Evolutionary conservation across 1,140 invertebrate genomes (phyloP).

Genomic region (Brachionus asplanchnoidis): DNA sequence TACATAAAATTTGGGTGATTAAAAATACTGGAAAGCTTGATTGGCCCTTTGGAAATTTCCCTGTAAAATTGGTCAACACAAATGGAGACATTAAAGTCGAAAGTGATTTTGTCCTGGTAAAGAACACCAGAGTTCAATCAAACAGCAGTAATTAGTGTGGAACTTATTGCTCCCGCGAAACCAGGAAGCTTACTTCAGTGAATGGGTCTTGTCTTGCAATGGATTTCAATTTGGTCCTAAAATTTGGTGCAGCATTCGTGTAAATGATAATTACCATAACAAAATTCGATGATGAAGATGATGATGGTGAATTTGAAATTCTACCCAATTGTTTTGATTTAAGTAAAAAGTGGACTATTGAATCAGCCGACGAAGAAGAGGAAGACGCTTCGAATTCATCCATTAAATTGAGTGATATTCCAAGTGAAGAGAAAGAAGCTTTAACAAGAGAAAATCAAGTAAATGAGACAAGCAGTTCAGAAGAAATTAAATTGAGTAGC

Average conservation of each 20-base stretch:
- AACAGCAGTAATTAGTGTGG: neutral
- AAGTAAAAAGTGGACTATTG: slow-evolving; percentile 29
- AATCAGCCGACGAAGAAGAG: neutral
- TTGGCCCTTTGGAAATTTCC: slow-evolving; percentile 46
- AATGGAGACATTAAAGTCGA: slow-evolving; percentile 47
- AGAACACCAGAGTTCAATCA: neutral
- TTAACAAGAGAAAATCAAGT: neutral
- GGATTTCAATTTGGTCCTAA: slow-evolving; percentile 51
- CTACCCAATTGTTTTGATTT: slow-evolving; percentile 34
- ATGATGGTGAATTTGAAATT: slow-evolving; percentile 34
- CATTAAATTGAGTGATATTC: neutral
- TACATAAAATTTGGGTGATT: slow-evolving; percentile 55
- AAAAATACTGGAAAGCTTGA: slow-evolving; percentile 50
- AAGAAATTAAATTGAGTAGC: neutral
- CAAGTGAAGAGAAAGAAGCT: neutral
- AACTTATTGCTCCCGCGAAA: slow-evolving; percentile 43
- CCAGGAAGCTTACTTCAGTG: slow-evolving; percentile 53
- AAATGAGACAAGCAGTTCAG: neutral
- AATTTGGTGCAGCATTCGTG: slow-evolving; percentile 53
- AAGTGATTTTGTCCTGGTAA: neutral
- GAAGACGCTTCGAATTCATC: neutral
- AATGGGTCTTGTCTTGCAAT: slow-evolving; percentile 53
- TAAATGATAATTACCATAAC: slow-evolving; percentile 45
- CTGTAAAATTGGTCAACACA: slow-evolving; percentile 46
- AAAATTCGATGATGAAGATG: neutral